These are phyloP conservation scores for Sepiola atlantica DNA, from an alignment of 2,888 invertebrate species.

Conservation along the genomic window DNA sequence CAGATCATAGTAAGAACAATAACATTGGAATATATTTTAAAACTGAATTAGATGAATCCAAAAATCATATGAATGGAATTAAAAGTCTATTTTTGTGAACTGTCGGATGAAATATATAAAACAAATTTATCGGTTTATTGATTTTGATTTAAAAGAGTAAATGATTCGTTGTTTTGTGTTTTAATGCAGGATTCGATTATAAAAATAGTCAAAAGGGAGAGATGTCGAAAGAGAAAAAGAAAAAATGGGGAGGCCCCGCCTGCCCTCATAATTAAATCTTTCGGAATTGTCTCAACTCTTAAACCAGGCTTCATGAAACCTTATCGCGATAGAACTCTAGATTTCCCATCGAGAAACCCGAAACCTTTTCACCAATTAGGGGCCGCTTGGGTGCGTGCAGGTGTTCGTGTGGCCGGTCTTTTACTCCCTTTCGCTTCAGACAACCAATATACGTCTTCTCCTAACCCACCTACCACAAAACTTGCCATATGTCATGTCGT, in stretches of 20 bases:
- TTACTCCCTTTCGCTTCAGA: not conserved
- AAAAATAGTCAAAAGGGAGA: too few relatives aligned
- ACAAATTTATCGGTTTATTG: too few relatives aligned
- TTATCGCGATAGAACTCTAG: not conserved
- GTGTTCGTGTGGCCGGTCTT: not conserved
- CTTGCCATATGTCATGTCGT: not conserved
- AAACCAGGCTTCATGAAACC: not conserved
- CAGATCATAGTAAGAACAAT: too few relatives aligned
- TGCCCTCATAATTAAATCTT: not conserved
- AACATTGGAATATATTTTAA: too few relatives aligned
- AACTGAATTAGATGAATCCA: too few relatives aligned
- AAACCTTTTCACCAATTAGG: not conserved
- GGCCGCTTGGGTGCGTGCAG: conserved; percentile 32
- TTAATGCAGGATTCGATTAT: too few relatives aligned
- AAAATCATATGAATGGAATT: too few relatives aligned
- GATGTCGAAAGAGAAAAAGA: too few relatives aligned
- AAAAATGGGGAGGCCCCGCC: not conserved
- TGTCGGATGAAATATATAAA: too few relatives aligned
- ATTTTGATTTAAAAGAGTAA: too few relatives aligned
- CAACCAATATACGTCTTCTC: not conserved
- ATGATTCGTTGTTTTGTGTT: too few relatives aligned
- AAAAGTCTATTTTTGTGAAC: too few relatives aligned
- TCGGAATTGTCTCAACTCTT: not conserved
- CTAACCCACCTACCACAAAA: not conserved
- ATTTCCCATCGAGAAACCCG: not conserved